Conservation (phyloP, 2,888 invertebrate genomes). For the Agrotis exclamationis region DNA sequence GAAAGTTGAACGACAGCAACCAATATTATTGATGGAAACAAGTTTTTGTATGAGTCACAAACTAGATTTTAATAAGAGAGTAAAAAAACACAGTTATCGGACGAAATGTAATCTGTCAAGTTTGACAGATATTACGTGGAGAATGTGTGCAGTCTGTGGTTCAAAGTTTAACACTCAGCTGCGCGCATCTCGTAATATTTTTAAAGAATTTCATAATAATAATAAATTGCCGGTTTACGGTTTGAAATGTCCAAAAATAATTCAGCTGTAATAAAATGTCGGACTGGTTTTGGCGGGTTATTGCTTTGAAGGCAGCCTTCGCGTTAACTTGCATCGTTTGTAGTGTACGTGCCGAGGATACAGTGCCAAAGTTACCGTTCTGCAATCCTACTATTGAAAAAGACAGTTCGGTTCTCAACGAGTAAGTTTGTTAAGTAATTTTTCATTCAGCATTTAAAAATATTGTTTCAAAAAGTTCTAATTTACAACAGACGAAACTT, state of each 20-base stretch:
- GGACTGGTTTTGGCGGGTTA: constrained; percentile 87
- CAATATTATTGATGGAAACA: constrained; percentile 26
- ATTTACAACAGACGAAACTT: constrained; percentile 3
- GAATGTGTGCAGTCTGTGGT: constrained; percentile 63
- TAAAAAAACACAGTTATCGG: constrained; percentile 10
- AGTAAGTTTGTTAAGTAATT: constrained; percentile 77
- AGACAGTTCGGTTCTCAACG: constrained; percentile 76
- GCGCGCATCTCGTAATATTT: constrained; percentile 70
- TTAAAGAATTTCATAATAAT: constrained; percentile 79
- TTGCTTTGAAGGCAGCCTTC: constrained; percentile 82
- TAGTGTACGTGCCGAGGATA: constrained; percentile 83
- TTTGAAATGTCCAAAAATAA: constrained; percentile 85
- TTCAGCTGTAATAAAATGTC: constrained; percentile 86
- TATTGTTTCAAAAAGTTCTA: neutral
- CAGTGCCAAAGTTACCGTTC: constrained; percentile 85
- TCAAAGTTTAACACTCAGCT: constrained; percentile 64
- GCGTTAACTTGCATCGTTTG: constrained; percentile 81
- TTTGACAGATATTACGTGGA: constrained; percentile 74
- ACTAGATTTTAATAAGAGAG: neutral
- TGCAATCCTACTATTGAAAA: constrained; percentile 84
- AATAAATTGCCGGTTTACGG: constrained; percentile 72
- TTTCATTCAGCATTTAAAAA: constrained; percentile 13
- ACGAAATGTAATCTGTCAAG: constrained; percentile 40
- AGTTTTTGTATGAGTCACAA: constrained; percentile 48
- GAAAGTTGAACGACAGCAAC: constrained; percentile 12